A percentile compares a stretch with the other conserved stretches of the same genome.
Conservation (phyloP, 2,797 vertebrate genomes). For the Gila robusta region DNA sequence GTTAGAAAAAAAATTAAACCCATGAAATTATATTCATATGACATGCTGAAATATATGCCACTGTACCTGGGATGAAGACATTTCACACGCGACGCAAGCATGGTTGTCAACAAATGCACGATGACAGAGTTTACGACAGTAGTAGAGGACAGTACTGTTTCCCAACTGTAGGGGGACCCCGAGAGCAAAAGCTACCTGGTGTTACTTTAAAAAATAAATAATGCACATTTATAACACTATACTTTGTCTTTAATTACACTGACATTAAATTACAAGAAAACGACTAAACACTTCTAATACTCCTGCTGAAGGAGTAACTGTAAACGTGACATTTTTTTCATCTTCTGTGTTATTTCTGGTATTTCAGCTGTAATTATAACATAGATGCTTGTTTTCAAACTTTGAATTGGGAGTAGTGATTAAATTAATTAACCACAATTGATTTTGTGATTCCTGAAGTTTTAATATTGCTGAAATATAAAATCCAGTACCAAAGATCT, state of each 20-base stretch:
- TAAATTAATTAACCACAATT: neutral
- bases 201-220: neutral
- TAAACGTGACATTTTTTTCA: neutral
- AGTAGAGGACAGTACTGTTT: too few species aligned
- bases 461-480: neutral
- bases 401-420: neutral
- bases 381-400: neutral
- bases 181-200: too few species aligned
- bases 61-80: too few species aligned
- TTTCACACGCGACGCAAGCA: too few species aligned
- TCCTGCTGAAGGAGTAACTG: neutral
- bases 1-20: too few species aligned
- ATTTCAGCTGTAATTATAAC: neutral
- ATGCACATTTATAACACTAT: neutral
- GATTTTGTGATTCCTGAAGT: neutral
- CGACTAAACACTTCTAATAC: neutral
- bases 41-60: too few species aligned
- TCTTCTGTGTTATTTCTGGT: neutral
- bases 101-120: too few species aligned
- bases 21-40: too few species aligned
- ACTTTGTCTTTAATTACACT: neutral
- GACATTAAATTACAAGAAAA: neutral
- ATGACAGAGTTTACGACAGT: too few species aligned
- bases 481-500: conserved; percentile 64
- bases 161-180: too few species aligned